These are phyloP conservation scores for Coelinius sp. DNA, from an alignment of 2,888 invertebrate genomes.

Conservation along the genomic window DNA sequence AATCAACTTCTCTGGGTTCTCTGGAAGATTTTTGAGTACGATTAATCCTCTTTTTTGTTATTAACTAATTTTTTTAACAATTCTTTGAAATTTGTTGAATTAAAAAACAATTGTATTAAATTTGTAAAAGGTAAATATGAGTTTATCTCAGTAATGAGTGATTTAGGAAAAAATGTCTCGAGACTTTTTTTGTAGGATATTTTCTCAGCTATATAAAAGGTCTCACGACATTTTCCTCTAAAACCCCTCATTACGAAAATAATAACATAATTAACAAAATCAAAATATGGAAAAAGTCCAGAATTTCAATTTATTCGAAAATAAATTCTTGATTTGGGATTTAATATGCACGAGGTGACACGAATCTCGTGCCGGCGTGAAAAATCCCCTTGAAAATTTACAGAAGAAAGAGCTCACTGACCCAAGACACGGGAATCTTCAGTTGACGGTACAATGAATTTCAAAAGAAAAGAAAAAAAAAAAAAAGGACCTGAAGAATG, in stretches of 20 bases:
- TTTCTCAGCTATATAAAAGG: no score
- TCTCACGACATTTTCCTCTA: no score
- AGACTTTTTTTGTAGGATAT: no score
- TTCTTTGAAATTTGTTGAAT: no score
- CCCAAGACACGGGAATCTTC: not conserved
- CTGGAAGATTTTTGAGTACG: not conserved
- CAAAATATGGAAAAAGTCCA: no score
- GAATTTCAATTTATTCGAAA: no score
- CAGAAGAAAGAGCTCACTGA: not conserved
- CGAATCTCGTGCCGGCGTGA: not conserved
- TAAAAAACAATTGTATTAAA: no score
- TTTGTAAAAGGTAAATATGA: no score
- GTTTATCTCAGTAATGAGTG: no score
- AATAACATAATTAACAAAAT: no score
- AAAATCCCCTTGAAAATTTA: not conserved
- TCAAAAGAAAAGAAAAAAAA: constrained; percentile 15
- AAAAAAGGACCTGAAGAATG: constrained; percentile 15
- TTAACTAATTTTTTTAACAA: not conserved
- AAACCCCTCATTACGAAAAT: no score
- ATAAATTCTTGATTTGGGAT: not conserved
- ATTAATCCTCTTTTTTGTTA: not conserved
- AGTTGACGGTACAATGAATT: not conserved
- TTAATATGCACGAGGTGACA: not conserved
- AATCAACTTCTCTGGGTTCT: constrained; percentile 10
- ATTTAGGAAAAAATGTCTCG: no score